Evolutionary conservation across 1,140 invertebrate species (phyloP).

Genomic region (Micrasema minimum): DNA sequence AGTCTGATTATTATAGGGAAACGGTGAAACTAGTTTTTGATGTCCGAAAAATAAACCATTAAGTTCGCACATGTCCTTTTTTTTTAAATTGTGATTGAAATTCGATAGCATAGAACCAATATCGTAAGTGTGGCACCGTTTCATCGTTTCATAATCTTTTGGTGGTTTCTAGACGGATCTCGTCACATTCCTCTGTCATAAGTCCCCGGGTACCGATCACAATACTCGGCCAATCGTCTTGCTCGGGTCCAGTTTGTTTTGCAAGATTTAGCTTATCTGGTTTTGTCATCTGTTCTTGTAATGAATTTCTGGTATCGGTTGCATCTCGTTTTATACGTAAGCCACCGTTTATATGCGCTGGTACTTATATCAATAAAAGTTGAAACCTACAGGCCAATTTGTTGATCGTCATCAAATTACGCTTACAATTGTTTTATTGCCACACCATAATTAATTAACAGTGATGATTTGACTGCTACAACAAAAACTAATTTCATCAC

Average conservation of each 20-base stretch:
- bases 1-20: too few species aligned
- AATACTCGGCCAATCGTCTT: constrained; percentile 30
- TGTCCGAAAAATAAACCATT: too few species aligned
- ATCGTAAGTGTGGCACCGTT: too few species aligned
- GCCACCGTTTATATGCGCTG: not conserved
- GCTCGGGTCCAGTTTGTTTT: constrained; percentile 35
- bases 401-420: constrained; percentile 19
- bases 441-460: not conserved
- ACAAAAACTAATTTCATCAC: too few species aligned
- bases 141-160: too few species aligned
- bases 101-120: too few species aligned
- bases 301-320: constrained; percentile 44
- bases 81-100: too few species aligned
- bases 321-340: constrained; percentile 22
- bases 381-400: constrained; percentile 7
- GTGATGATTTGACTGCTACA: not conserved
- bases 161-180: too few species aligned
- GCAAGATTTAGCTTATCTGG: constrained; percentile 33
- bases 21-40: too few species aligned
- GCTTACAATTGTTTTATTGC: constrained; percentile 1
- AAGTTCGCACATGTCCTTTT: too few species aligned
- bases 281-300: constrained; percentile 43
- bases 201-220: constrained; percentile 13
- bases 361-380: constrained; percentile 12
- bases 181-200: too few species aligned